Evolutionary conservation across 2,888 invertebrate species (phyloP), one percentile per base, ranked within the genome.

Genomic region (Drosophila falleni): DNA sequence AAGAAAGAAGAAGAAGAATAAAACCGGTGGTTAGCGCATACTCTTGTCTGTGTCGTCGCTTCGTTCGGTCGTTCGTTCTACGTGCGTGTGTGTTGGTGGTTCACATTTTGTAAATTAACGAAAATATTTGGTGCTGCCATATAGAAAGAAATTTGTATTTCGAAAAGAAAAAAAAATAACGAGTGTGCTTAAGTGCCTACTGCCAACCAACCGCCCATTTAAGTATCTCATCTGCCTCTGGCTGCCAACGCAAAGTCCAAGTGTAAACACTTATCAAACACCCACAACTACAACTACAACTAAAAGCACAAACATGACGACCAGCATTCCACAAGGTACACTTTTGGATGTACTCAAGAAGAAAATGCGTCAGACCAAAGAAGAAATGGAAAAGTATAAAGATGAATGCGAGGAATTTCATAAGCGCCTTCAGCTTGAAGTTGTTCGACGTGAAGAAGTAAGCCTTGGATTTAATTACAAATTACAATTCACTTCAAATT

Each of bases 351-450:
- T 98, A 92, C 95, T 99, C 92, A 99, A 99, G 95, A 98, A 98
- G 95, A 99, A 99, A 96, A 99, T 99, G 99, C 96, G 98, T 90
- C 98, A 98, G 94, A 97, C 98, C 91, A 98, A 98, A 94, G 98
- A 98, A 93, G 99, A 99, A 95, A 97, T 98, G 96, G 99, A 99
- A 93, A 96, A 97, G 94, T 98, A 97, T 94, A 98, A 97, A 94
- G 99, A 99, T 94, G 98, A 98, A 93, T 97, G 97, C 93, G 98
- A 98, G 94, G 98, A 98, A 94, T 97, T 96, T 93, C 97, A 97
- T 94, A 97, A 98, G 95, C 96, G 97, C 93, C 95, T 98, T 93
- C 98, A 98, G 94, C 95, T 97, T 93, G 98, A 98, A 95, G 95
- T 97, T 93, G 97, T 97, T 95, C 96, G 98, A 93, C 96, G 98